phyloP scores from a whole-genome alignment of 1,140 invertebrate genomes.

The Sitobion miscanthi region DNA sequence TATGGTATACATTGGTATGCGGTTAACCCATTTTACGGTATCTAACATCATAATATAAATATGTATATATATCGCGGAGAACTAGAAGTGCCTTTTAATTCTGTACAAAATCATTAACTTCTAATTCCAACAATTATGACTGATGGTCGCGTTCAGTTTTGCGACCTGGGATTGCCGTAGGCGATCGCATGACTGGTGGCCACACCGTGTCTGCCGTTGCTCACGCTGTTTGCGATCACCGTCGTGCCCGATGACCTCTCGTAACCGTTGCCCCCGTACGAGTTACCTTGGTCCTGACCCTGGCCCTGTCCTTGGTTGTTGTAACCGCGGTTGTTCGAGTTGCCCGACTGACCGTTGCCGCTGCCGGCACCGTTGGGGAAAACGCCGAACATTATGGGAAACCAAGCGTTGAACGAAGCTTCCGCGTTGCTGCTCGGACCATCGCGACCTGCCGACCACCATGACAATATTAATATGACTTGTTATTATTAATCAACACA shows the following conservation, averaged over 20 bases:
- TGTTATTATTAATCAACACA: background rate
- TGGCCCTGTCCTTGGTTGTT: constrained; percentile 31
- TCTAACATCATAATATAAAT: background rate
- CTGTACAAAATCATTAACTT: background rate
- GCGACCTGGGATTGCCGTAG: constrained; percentile 64
- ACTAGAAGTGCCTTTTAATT: background rate
- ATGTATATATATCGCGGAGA: background rate
- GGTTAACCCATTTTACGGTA: background rate
- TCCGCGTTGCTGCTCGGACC: constrained; percentile 58
- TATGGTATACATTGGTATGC: background rate
- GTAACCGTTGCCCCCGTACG: constrained; percentile 27
- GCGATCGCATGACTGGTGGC: constrained; percentile 74
- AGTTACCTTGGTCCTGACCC: constrained; percentile 7
- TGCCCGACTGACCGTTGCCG: constrained; percentile 12
- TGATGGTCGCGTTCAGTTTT: background rate
- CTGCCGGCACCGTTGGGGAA: constrained; percentile 58
- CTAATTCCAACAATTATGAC: background rate
- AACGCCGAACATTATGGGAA: constrained; percentile 61
- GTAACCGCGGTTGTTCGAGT: background rate
- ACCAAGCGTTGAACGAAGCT: constrained; percentile 62
- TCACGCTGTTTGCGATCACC: constrained; percentile 73
- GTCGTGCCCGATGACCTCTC: constrained; percentile 63
- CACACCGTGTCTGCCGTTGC: constrained; percentile 71
- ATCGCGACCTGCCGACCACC: constrained; percentile 47
- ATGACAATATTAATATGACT: background rate